These are phyloP conservation scores for Schlechtendalia chinensis DNA, from an alignment of 1,140 invertebrate genomes.

Conservation along the genomic window DNA sequence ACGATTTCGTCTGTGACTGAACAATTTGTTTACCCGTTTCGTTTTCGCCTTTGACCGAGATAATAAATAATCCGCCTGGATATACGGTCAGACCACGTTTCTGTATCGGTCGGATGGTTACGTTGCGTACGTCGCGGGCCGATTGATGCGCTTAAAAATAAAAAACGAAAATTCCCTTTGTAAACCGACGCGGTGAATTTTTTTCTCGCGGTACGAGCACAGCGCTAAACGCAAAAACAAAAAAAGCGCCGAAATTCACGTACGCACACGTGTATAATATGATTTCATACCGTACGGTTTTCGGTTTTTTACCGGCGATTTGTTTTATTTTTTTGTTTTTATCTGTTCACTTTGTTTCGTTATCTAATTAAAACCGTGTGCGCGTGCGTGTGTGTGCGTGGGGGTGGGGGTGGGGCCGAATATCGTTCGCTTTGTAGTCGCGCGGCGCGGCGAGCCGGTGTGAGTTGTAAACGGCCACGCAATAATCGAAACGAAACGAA, in stretches of 20 bases:
- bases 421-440: constrained; percentile 21
- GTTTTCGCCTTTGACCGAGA: no score
- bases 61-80: neutral
- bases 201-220: no score
- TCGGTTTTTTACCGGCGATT: neutral
- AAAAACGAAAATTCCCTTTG: no score
- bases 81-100: neutral
- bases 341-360: neutral
- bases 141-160: no score
- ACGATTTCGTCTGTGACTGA: no score
- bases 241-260: no score
- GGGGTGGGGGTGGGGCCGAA: constrained; percentile 16
- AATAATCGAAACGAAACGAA: neutral
- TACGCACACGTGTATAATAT: no score
- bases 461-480: constrained; percentile 40
- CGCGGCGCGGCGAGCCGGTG: constrained; percentile 11
- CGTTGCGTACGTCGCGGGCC: no score
- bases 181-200: no score
- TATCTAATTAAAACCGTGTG: constrained; percentile 42
- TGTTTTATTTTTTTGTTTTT: neutral
- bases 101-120: neutral
- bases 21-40: no score
- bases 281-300: neutral
- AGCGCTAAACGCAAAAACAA: no score
- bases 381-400: no score